Conservation (phyloP, 2,113 vertebrate genomes). For the Oreamnos americanus region DNA sequence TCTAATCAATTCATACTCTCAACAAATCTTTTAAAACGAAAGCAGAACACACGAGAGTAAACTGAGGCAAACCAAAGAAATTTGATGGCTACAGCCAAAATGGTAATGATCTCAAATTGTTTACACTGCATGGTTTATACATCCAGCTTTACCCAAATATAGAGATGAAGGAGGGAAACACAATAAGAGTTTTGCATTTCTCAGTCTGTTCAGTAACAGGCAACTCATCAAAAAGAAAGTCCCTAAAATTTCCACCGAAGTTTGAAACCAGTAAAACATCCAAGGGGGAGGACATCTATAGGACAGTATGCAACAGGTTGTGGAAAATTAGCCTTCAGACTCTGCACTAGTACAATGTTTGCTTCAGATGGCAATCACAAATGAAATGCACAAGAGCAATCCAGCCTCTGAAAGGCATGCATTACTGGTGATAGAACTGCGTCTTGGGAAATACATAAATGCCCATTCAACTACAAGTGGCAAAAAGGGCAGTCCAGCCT, state of each 20-base stretch:
- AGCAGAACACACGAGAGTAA: background rate
- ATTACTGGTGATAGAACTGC: background rate
- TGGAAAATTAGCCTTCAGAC: background rate
- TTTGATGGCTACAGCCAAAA: background rate
- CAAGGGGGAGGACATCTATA: background rate
- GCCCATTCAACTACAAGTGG: background rate
- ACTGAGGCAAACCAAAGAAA: conserved; percentile 3
- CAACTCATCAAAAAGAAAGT: background rate
- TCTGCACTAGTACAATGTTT: background rate
- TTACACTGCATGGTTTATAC: background rate
- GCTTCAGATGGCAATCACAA: background rate
- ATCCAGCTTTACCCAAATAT: background rate
- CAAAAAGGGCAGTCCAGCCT: background rate
- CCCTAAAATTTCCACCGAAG: background rate
- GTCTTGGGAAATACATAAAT: background rate
- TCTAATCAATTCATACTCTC: background rate
- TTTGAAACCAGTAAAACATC: background rate
- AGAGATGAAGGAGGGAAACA: background rate
- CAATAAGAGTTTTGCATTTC: background rate
- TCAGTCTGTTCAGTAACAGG: background rate
- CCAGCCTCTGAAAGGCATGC: background rate
- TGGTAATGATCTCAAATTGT: background rate
- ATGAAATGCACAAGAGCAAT: background rate
- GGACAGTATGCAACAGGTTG: background rate
- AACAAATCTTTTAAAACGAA: background rate